phyloP scores from a whole-genome alignment of 2,113 vertebrate genomes.

The Thryonomys swinderianus region DNA sequence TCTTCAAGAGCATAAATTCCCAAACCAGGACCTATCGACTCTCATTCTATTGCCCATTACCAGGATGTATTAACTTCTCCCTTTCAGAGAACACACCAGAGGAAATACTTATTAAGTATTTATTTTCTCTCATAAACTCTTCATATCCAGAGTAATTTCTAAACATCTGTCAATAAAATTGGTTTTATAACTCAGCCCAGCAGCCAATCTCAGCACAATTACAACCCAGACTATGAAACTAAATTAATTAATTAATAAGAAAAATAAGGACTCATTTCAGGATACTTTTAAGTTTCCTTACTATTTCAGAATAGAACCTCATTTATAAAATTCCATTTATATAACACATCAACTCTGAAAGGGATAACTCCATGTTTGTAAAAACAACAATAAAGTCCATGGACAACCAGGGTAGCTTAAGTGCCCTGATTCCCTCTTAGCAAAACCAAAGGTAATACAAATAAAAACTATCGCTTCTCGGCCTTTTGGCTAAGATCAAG shows the following conservation, averaged over 20 bases:
- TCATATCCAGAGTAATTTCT: conserved; percentile 15
- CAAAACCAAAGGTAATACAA: conserved; percentile 44
- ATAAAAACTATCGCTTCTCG: too few species aligned
- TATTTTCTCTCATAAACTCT: conserved; percentile 37
- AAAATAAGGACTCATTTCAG: conserved; percentile 34
- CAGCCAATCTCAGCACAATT: conserved; percentile 23
- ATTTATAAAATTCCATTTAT: conserved; percentile 29
- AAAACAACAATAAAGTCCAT: neutral
- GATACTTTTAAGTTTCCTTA: conserved; percentile 43
- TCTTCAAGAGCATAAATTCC: conserved; percentile 5
- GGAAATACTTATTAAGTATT: conserved; percentile 53
- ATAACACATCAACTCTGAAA: neutral
- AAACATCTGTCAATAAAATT: conserved; percentile 33
- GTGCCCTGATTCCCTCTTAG: neutral
- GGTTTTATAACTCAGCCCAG: conserved; percentile 38
- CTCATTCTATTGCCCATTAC: neutral
- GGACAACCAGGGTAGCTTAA: conserved; percentile 6
- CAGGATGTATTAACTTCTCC: conserved; percentile 28
- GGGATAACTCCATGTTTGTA: neutral
- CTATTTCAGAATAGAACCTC: neutral
- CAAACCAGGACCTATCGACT: neutral
- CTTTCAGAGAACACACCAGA: neutral
- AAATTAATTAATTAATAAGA: neutral
- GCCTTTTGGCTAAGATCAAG: too few species aligned
- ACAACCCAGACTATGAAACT: conserved; percentile 1